phyloP scores from a whole-genome alignment of 1,140 invertebrate species.

The Philopotamus ludificatus region DNA sequence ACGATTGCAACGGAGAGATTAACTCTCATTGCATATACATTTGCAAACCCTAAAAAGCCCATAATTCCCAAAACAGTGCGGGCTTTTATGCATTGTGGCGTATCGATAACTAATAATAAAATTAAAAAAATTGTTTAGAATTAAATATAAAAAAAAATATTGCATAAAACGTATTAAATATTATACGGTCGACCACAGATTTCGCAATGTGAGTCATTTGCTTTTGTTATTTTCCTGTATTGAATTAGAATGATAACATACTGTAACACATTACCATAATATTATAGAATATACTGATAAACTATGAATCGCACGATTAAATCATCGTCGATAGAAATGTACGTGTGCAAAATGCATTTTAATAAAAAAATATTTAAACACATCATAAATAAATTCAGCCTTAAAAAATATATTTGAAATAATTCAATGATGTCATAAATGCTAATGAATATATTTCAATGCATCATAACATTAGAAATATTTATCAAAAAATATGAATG shows the following conservation, averaged over 20 bases:
- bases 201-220: not conserved
- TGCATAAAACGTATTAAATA: not conserved
- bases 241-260: not conserved
- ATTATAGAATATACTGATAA: too few species aligned
- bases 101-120: conserved; percentile 57
- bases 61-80: conserved; percentile 76
- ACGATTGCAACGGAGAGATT: conserved; percentile 93
- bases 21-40: conserved; percentile 88
- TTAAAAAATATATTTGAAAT: too few species aligned
- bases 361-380: too few species aligned
- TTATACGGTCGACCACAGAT: not conserved
- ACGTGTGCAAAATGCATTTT: too few species aligned
- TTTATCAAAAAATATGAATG: not conserved
- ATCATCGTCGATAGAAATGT: too few species aligned
- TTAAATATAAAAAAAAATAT: not conserved
- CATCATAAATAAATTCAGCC: too few species aligned
- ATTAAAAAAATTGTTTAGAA: not conserved
- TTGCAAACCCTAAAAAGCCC: conserved; percentile 76
- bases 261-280: not conserved
- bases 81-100: conserved; percentile 66
- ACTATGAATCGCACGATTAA: too few species aligned
- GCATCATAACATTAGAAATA: not conserved
- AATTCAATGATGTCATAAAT: too few species aligned
- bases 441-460: too few species aligned
- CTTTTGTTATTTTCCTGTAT: not conserved